These are phyloP conservation scores for Valencia hispanica DNA, from an alignment of 2,797 vertebrate genomes.

Conservation along the genomic window DNA sequence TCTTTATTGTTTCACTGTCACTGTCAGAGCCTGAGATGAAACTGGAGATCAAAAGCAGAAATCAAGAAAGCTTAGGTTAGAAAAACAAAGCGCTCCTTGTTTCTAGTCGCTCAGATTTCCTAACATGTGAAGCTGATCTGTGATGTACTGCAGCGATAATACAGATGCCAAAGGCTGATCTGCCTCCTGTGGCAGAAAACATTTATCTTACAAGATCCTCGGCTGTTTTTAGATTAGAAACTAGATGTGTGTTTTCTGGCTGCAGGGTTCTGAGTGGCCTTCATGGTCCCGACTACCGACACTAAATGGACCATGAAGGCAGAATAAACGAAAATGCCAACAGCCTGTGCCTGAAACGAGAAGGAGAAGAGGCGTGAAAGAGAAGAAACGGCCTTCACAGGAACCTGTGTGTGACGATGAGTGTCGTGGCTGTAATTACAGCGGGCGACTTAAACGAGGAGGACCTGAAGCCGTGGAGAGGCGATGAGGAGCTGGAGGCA, in stretches of 20 bases:
- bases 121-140: background rate
- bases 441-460: conserved; percentile 4
- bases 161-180: background rate
- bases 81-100: background rate
- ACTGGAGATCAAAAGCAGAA: background rate
- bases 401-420: background rate
- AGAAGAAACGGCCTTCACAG: background rate
- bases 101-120: background rate
- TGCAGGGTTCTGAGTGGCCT: background rate
- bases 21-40: background rate
- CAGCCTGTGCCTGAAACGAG: background rate
- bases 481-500: conserved; percentile 14
- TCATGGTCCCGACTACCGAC: background rate
- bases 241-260: background rate
- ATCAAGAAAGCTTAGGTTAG: background rate
- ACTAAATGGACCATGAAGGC: background rate
- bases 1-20: background rate
- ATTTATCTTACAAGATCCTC: background rate
- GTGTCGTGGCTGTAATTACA: background rate
- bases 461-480: conserved; percentile 2
- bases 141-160: conserved; percentile 1
- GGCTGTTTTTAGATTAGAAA: conserved; percentile 10
- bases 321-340: background rate
- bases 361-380: background rate
- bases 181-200: background rate